These are phyloP conservation scores for Graptemys geographica DNA, from an alignment of 2,797 vertebrate species.

Conservation along the genomic window DNA sequence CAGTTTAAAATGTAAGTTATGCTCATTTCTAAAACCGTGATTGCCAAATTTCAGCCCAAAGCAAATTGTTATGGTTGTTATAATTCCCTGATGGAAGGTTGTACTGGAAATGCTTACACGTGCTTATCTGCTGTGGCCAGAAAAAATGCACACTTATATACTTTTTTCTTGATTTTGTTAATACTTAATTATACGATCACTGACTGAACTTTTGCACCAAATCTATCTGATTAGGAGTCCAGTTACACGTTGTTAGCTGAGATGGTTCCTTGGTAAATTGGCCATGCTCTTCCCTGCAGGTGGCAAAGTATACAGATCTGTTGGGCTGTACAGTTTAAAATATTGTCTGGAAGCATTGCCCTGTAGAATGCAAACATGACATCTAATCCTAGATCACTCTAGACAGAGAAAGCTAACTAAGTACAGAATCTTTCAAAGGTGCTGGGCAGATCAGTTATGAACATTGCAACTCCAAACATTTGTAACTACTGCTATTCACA, in stretches of 20 bases:
- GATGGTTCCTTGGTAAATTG: not conserved
- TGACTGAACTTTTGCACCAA: not conserved
- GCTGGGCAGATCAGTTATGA: not conserved
- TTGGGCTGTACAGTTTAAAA: not conserved
- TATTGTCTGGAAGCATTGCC: not conserved
- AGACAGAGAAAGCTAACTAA: not conserved
- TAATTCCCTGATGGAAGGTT: not conserved
- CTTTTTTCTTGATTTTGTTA: no score
- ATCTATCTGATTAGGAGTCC: constrained; percentile 26
- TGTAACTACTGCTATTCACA: not conserved
- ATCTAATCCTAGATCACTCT: not conserved
- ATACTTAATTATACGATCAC: not conserved
- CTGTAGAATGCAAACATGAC: not conserved
- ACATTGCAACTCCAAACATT: not conserved
- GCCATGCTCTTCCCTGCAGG: not conserved
- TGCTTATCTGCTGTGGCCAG: not conserved
- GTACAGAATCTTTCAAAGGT: not conserved
- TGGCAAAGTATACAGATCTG: not conserved
- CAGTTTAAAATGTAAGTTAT: not conserved
- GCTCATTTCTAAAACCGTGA: not conserved
- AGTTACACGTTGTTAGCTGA: not conserved
- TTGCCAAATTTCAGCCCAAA: not conserved
- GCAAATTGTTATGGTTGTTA: not conserved
- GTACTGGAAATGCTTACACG: not conserved
- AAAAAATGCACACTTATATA: not conserved